Evolutionary conservation across 2,888 invertebrate species (phyloP), one percentile per base, ranked within the genome.

Genomic region (Eristalis arbustorum): DNA sequence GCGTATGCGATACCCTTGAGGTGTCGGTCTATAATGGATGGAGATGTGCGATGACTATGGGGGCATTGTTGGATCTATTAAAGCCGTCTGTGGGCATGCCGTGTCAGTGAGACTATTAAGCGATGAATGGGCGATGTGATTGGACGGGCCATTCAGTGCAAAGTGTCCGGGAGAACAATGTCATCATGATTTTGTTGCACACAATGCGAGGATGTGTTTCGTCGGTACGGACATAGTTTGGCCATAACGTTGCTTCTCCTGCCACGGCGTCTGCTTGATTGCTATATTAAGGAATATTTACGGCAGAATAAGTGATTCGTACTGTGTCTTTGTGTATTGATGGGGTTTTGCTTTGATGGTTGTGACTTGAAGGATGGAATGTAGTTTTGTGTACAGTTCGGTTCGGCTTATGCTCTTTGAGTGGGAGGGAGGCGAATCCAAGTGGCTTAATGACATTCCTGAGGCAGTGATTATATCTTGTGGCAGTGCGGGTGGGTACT

Each of bases 1-100:
- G 73, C 14, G 22, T 14, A 56, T n/a, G 25, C 62, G 62, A 68
- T 68, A 75, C 31, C 25, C 28, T 71, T 61, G 61, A 71, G 62
- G 42, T 72, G 71, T 71, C 62, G 42, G 31, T 72, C 61, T 28
- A 14, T 42, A 42, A 42, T 61, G 72, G 61, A 49, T 62, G 61
- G 18, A 14, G 13, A 18, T 22, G 18, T 22, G 40, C n/a, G 56
- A 37, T 59, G 59, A 14, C 18, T n/a, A 37, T 25, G n/a, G 71
- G 10, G 61, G 59, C 14, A 5, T 61, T 23, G 40, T 72, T 61
- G 37, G 14, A 37, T 40, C 59, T n/a, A 69, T 69, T 69, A 34
- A 22, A 57, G 34, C 23, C 14, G 23, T 1, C 14, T 14, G 25
- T 37, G 69, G 23, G 49, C 18, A 49, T 49, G 49, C 49, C 49